Percentiles rank a stretch among this genome's conserved stretches.
Conservation (phyloP, 2,797 vertebrate species). For the Pangasius larnaudii region DNA sequence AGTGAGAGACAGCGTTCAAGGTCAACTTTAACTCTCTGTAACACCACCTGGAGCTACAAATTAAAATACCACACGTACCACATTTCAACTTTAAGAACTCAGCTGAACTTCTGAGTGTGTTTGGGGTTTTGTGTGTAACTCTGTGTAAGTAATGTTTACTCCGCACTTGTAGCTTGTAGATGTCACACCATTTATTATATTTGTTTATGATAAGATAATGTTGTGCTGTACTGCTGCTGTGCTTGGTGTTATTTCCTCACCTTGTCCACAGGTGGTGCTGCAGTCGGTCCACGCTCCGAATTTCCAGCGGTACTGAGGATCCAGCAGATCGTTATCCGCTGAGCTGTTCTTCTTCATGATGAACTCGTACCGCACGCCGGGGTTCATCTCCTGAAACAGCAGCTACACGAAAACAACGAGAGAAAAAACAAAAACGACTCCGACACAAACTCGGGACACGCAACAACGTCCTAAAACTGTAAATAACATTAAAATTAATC, state of each 20-base stretch:
- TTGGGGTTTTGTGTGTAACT: neutral
- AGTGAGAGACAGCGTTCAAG: neutral
- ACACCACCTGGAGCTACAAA: neutral
- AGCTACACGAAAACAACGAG: conserved; percentile 72
- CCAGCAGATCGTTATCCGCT: conserved; percentile 81
- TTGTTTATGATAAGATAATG: neutral
- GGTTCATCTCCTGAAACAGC: conserved; percentile 92
- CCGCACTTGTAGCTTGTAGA: too few relatives aligned
- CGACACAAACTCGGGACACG: neutral
- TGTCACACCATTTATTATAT: neutral
- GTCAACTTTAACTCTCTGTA: neutral
- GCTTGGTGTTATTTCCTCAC: conserved; percentile 65
- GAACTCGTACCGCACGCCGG: conserved; percentile 89
- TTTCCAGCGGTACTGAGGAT: conserved; percentile 86
- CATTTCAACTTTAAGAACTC: neutral
- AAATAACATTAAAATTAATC: neutral
- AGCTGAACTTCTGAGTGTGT: neutral
- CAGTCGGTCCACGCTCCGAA: conserved; percentile 91
- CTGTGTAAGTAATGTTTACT: neutral
- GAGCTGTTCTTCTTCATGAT: conserved; percentile 81
- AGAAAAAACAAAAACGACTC: too few relatives aligned
- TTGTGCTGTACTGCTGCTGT: neutral
- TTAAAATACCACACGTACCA: neutral
- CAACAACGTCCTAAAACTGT: too few relatives aligned
- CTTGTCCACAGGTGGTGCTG: conserved; percentile 90